These are phyloP conservation scores for Pseudorectes ferrugineus DNA, from an alignment of 2,113 vertebrate genomes.

Conservation along the genomic window DNA sequence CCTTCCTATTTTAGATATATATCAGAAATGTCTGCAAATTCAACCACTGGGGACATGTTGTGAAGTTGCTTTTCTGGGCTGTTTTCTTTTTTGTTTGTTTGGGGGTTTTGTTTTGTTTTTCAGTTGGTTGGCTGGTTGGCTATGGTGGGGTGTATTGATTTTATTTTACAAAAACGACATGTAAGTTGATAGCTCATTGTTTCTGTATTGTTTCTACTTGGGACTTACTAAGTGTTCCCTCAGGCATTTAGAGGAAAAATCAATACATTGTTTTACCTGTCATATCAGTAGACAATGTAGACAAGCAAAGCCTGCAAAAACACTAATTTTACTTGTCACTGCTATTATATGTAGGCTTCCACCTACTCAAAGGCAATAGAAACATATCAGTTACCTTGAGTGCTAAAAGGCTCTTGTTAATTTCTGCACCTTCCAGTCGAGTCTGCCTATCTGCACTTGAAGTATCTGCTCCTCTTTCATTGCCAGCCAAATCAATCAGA, in stretches of 20 bases:
- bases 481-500: slow-evolving; percentile 96
- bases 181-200: neutral
- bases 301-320: neutral
- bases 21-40: neutral
- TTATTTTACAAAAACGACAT: neutral
- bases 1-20: neutral
- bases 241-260: neutral
- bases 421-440: slow-evolving; percentile 94
- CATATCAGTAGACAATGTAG: neutral
- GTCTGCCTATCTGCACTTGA: slow-evolving; percentile 97
- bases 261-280: neutral
- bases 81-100: neutral
- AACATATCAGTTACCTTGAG: slow-evolving; percentile 83
- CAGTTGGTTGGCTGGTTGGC: neutral
- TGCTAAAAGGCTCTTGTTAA: slow-evolving; percentile 98
- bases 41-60: neutral
- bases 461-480: slow-evolving; percentile 95
- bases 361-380: neutral
- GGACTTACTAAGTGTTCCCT: neutral
- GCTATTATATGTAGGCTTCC: neutral
- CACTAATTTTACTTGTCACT: neutral
- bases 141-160: neutral
- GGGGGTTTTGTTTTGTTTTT: neutral
- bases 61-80: neutral
- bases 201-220: neutral